Evolutionary conservation across 2,113 vertebrate species (phyloP), one percentile per base, ranked within the genome.

Genomic region (Oreotragus oreotragus): DNA sequence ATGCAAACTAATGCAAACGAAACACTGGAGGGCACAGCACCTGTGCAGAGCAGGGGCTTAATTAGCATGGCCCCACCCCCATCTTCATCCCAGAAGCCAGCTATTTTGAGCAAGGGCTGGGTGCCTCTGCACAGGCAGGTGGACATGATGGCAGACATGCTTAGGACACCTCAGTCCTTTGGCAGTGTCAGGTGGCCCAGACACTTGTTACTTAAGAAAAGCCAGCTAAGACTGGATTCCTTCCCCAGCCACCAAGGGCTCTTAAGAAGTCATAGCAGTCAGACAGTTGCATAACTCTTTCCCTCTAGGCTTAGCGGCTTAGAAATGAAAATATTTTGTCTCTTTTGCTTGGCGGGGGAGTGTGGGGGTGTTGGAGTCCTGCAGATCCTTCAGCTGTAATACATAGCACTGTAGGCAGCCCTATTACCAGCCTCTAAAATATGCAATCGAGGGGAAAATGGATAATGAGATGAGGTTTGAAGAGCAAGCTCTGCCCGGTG

Each of bases 281-380:
- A 28, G 43, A 7, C 0, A 23, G 51, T 55, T 58, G 58, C 57
- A 6, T 83, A 43, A 88, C 76, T 81, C 21, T 28, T 15, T 30
- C 51, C 81, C 81, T 93, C 73, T 12, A 39, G 94, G 97, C 95
- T 83, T 58, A 64, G 96, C 86, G 53, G 81, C 84, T 96, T 94
- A 84, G 90, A 76, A 88, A 96, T 83, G 89, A 95, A 96, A 97
- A 88, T 53, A 73, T 87, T 97, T 89, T 91, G 89, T 98, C 88
- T 96, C 80, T 70, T 83, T 53, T 2, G 1, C 8, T 1, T 7
- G 53, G 87, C 28, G 7, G 87, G 53, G 36, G 58, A 66, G 73
- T 2, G 17, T 39, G 88, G 89, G 89, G 88, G 88, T 39, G 83
- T 17, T 51, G 49, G 57, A 58, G 55, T 19, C 92, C 88, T 39